Percentiles rank a stretch among this genome's conserved stretches.
Evolutionary conservation across 2,113 vertebrate genomes (phyloP).

Genomic region (Mionectes macconnelli): DNA sequence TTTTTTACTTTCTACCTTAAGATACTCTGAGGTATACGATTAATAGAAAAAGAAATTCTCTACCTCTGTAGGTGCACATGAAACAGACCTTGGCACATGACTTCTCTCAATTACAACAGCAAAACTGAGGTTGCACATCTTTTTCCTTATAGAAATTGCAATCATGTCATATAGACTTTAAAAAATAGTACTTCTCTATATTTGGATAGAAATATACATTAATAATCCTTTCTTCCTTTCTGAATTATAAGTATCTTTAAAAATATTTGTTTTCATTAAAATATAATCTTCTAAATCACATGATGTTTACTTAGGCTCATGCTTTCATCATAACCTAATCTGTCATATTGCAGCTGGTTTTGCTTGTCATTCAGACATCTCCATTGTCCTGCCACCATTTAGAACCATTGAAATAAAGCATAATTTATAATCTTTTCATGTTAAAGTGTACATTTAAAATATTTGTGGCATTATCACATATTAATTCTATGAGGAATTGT

Average conservation of each 20-base stretch:
- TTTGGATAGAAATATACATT: background rate
- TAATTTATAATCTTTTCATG: background rate
- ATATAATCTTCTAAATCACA: slow-evolving; percentile 6
- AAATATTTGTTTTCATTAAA: slow-evolving; percentile 39
- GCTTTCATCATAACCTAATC: slow-evolving; percentile 20
- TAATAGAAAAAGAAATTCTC: background rate
- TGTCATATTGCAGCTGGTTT: slow-evolving; percentile 2
- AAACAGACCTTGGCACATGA: background rate
- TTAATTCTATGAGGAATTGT: background rate
- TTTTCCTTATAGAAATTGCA: background rate
- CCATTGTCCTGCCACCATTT: background rate
- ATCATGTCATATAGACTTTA: background rate
- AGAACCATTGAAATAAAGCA: background rate
- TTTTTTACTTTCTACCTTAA: background rate
- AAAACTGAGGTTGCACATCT: background rate
- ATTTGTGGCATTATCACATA: background rate
- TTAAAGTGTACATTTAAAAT: background rate
- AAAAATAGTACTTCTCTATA: background rate
- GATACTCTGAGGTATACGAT: background rate
- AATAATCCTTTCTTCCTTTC: background rate
- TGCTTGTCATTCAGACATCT: background rate
- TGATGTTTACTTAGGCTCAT: slow-evolving; percentile 1
- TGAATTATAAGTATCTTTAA: background rate
- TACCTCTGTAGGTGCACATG: background rate
- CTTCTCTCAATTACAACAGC: background rate